phyloP scores from a whole-genome alignment of 64 coral and sea anemone species.

The Stichodactyla helianthus region DNA sequence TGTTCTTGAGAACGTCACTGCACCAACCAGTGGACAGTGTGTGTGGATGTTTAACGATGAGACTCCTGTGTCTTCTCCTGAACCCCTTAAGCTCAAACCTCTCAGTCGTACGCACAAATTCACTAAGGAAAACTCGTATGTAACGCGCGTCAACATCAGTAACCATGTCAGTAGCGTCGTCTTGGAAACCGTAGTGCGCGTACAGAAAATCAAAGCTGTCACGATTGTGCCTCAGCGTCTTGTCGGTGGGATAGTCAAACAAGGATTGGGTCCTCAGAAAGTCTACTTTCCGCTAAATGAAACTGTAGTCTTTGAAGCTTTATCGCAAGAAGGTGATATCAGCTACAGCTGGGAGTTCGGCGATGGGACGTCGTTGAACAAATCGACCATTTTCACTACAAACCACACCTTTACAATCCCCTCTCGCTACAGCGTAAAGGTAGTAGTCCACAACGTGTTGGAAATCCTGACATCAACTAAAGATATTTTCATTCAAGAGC shows the following conservation, averaged over 20 bases:
- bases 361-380: slow-evolving; percentile 23
- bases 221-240: slow-evolving; percentile 22
- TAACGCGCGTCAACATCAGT: slow-evolving; percentile 48
- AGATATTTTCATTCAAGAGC: slow-evolving; percentile 42
- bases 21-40: slow-evolving; percentile 50
- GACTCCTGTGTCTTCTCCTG: neutral
- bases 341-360: slow-evolving; percentile 57
- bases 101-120: slow-evolving; percentile 22
- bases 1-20: slow-evolving; percentile 6
- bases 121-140: slow-evolving; percentile 30
- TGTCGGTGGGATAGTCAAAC: slow-evolving; percentile 1
- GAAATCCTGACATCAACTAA: slow-evolving; percentile 36
- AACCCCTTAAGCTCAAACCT: slow-evolving; percentile 5
- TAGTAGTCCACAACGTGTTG: slow-evolving; percentile 53
- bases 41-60: slow-evolving; percentile 72
- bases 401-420: slow-evolving; percentile 25
- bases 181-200: slow-evolving; percentile 25
- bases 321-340: slow-evolving; percentile 51
- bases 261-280: slow-evolving; percentile 43
- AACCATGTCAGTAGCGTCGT: slow-evolving; percentile 67
- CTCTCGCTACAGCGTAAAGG: slow-evolving; percentile 32
- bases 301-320: slow-evolving; percentile 37
- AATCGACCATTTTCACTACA: slow-evolving; percentile 25
- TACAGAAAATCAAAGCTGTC: slow-evolving; percentile 45
- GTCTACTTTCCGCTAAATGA: slow-evolving; percentile 47